phyloP scores from a whole-genome alignment of 2,797 vertebrate species.

The Lagothrix lagotricha region DNA sequence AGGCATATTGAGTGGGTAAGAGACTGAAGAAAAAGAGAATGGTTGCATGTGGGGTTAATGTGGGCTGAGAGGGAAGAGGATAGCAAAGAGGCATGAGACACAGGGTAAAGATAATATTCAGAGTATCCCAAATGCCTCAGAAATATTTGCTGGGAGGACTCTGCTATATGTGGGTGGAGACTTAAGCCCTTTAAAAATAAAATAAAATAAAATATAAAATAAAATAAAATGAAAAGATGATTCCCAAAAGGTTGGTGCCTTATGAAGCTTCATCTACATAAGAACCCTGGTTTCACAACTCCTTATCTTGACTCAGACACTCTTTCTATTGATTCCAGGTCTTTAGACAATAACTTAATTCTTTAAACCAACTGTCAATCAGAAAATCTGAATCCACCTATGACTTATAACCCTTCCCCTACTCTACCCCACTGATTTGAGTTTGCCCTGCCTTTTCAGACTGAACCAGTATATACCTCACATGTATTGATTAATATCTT shows the following conservation, averaged over 20 bases:
- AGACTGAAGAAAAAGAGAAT: background rate
- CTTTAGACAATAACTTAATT: background rate
- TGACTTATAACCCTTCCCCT: background rate
- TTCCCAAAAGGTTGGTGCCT: background rate
- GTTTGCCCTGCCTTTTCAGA: background rate
- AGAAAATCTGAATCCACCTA: background rate
- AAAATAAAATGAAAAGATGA: background rate
- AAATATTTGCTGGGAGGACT: background rate
- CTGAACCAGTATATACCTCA: background rate
- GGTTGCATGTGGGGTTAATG: background rate
- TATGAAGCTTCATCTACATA: background rate
- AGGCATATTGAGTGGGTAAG: rapidly evolving
- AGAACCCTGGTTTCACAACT: background rate
- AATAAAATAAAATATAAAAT: background rate
- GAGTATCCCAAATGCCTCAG: background rate
- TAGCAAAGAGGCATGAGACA: background rate
- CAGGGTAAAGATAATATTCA: background rate
- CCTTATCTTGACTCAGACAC: background rate
- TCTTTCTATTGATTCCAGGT: background rate
- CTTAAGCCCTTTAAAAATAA: background rate
- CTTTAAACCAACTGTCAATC: background rate
- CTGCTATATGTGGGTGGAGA: background rate
- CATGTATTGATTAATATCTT: background rate
- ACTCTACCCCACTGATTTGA: background rate
- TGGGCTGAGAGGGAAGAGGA: background rate